phyloP scores from a whole-genome alignment of 2,797 vertebrate genomes.

The Jordanella pulchra region DNA sequence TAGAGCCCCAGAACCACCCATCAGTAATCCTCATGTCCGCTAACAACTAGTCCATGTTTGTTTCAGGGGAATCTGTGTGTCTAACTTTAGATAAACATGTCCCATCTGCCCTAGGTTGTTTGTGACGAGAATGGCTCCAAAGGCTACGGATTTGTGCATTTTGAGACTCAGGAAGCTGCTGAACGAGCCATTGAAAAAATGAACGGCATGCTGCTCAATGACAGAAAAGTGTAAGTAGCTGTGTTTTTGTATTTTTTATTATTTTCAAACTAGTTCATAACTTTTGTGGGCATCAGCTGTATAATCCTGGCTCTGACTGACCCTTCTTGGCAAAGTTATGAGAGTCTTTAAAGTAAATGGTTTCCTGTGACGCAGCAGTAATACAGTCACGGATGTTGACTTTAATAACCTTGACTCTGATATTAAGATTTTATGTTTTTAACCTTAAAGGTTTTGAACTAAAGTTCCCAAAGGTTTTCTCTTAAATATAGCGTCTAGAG shows the following conservation, averaged over 20 bases:
- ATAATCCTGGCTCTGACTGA: background rate
- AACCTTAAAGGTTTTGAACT: too few relatives aligned
- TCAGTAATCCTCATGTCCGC: background rate
- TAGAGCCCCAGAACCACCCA: background rate
- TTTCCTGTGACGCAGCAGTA: too few relatives aligned
- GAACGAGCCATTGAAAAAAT: conserved; percentile 99
- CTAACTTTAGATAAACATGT: conserved; percentile 43
- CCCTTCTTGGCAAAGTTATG: background rate
- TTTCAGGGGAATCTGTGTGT: conserved; percentile 31
- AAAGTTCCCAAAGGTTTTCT: too few relatives aligned
- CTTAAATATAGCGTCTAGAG: too few relatives aligned
- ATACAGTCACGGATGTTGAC: too few relatives aligned
- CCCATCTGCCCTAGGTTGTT: conserved; percentile 85
- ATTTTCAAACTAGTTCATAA: background rate
- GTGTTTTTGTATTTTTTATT: too few relatives aligned
- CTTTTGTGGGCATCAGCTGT: background rate
- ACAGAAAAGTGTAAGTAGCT: conserved; percentile 96
- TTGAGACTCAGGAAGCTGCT: conserved; percentile 97
- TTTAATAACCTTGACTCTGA: too few relatives aligned
- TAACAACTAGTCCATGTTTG: background rate
- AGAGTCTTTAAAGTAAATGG: background rate
- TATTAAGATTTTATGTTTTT: too few relatives aligned
- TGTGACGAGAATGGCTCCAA: conserved; percentile 99
- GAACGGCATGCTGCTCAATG: conserved; percentile 99
- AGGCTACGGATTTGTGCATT: conserved; percentile 99